A percentile compares a stretch with the other conserved stretches of the same genome.
These are phyloP conservation scores for Xyliphius kryptos DNA, from an alignment of 2,113 vertebrate genomes.

Conservation along the genomic window DNA sequence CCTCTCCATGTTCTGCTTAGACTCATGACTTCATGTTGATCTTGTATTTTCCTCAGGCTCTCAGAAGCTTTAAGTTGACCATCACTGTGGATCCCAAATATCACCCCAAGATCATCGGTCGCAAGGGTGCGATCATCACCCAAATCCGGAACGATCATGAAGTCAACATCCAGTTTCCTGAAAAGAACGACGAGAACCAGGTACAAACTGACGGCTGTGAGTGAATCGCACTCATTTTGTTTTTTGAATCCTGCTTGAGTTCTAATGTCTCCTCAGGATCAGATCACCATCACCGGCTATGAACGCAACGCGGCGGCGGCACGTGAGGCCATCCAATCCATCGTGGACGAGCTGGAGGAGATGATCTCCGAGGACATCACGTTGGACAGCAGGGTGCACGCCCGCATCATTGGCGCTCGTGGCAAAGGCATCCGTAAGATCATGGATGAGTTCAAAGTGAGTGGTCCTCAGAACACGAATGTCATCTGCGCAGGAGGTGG, in stretches of 20 bases:
- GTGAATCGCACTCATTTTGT: neutral
- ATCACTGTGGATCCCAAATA: conserved; percentile 95
- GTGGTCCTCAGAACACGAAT: conserved; percentile 1
- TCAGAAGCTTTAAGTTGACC: conserved; percentile 91
- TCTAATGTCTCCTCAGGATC: conserved; percentile 66
- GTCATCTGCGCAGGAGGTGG: neutral
- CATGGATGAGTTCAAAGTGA: conserved; percentile 98
- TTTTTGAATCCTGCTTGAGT: neutral
- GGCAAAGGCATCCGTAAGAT: conserved; percentile 96
- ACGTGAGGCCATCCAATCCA: conserved; percentile 85
- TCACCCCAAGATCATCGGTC: conserved; percentile 96
- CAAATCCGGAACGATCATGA: conserved; percentile 90
- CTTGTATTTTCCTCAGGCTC: conserved; percentile 61
- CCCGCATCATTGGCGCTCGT: conserved; percentile 90
- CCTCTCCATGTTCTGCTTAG: neutral
- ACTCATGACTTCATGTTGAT: neutral
- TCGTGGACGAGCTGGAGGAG: conserved; percentile 89
- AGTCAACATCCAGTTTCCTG: conserved; percentile 95
- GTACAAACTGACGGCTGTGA: conserved; percentile 50
- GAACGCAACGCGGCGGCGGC: conserved; percentile 90
- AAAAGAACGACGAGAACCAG: conserved; percentile 95
- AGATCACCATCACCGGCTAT: conserved; percentile 95
- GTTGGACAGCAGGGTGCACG: conserved; percentile 89
- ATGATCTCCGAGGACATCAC: conserved; percentile 93
- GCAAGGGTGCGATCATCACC: conserved; percentile 95